phyloP scores from a whole-genome alignment of 2,797 vertebrate genomes.

The Sciurus vulgaris region DNA sequence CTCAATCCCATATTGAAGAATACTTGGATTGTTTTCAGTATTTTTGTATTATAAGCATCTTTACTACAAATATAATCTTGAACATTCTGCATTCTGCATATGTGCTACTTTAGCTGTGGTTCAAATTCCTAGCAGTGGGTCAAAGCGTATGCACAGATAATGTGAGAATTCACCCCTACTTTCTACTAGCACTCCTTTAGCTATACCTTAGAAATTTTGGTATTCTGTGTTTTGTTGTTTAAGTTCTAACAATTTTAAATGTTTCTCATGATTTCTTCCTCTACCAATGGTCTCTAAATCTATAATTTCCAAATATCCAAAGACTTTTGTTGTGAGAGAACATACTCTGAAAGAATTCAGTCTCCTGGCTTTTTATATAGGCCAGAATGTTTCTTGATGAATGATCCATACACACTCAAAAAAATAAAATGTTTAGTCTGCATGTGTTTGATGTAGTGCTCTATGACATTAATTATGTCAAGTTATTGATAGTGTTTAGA shows the following conservation, averaged over 20 bases:
- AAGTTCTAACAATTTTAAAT: neutral
- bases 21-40: neutral
- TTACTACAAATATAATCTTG: neutral
- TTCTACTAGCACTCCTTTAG: neutral
- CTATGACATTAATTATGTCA: neutral
- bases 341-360: neutral
- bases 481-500: neutral
- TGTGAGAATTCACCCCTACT: neutral
- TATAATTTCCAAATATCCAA: neutral
- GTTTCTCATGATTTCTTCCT: neutral
- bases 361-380: neutral
- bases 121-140: neutral
- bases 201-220: neutral
- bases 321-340: neutral
- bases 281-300: neutral
- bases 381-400: neutral
- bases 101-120: neutral
- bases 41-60: neutral
- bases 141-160: neutral
- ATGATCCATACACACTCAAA: neutral
- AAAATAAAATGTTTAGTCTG: neutral
- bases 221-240: slow-evolving; percentile 1
- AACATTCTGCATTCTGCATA: neutral
- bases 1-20: neutral
- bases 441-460: neutral